phyloP scores from a whole-genome alignment of 2,888 invertebrate species.

The Cylloceria caligata region DNA sequence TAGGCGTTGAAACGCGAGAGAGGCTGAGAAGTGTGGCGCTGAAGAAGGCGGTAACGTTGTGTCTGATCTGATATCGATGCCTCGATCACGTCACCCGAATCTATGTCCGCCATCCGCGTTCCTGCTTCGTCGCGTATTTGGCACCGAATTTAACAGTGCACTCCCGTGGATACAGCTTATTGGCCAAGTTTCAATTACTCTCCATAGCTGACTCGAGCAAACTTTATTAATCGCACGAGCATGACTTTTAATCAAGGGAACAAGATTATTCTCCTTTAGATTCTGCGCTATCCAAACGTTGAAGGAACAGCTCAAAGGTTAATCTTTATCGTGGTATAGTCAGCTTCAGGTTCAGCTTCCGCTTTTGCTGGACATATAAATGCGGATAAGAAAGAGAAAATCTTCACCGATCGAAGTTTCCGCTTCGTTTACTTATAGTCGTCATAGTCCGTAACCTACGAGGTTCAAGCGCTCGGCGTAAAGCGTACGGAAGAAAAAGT shows the following conservation, averaged over 20 bases:
- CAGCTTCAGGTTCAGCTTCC: background rate
- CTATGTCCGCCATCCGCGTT: slow-evolving; percentile 35
- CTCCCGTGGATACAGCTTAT: slow-evolving; percentile 47
- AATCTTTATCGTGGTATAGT: background rate
- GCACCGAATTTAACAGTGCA: slow-evolving; percentile 63
- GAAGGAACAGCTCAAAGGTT: background rate
- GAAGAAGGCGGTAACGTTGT: slow-evolving; percentile 66
- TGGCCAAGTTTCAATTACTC: slow-evolving; percentile 66
- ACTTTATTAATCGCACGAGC: slow-evolving; percentile 54
- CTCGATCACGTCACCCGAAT: slow-evolving; percentile 70
- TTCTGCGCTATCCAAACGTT: background rate
- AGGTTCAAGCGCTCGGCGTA: background rate
- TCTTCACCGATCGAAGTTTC: background rate
- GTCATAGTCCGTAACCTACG: background rate
- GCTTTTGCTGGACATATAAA: background rate
- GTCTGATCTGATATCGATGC: slow-evolving; percentile 76
- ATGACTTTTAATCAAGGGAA: background rate
- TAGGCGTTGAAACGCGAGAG: slow-evolving; percentile 20
- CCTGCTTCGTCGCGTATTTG: slow-evolving; percentile 54
- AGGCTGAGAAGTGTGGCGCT: slow-evolving; percentile 29
- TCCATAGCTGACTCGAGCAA: slow-evolving; percentile 38
- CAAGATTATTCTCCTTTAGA: background rate
- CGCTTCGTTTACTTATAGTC: background rate
- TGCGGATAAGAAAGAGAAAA: background rate
- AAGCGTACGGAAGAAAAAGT: background rate